These are phyloP conservation scores for Ormyrus labotus DNA, from an alignment of 2,888 invertebrate species.

Conservation along the genomic window DNA sequence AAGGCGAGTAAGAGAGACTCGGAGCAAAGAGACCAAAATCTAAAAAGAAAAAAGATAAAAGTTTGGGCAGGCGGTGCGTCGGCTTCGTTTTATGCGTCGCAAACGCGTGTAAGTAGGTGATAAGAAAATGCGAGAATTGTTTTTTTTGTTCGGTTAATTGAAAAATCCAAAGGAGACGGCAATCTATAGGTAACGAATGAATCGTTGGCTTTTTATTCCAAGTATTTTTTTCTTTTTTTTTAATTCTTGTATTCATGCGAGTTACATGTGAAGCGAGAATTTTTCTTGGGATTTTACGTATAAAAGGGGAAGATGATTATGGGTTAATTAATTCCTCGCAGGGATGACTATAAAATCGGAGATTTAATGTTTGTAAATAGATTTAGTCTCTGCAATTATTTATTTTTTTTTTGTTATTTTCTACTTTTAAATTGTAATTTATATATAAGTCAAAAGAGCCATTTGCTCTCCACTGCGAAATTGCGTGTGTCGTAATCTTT, in stretches of 20 bases:
- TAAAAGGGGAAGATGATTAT: slow-evolving; percentile 32
- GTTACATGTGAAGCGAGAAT: slow-evolving; percentile 7
- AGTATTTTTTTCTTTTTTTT: slow-evolving; percentile 38
- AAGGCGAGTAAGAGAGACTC: slow-evolving; percentile 7
- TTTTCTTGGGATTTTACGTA: slow-evolving; percentile 36
- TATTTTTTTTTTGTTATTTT: slow-evolving; percentile 65
- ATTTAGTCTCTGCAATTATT: slow-evolving; percentile 66
- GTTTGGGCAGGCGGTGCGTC: slow-evolving; percentile 25
- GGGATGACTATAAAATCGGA: slow-evolving; percentile 53
- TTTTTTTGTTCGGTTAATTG: slow-evolving; percentile 26
- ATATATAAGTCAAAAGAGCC: slow-evolving; percentile 51
- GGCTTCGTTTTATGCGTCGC: slow-evolving; percentile 28
- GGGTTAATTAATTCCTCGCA: slow-evolving; percentile 51
- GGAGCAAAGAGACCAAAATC: slow-evolving; percentile 5
- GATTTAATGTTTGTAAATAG: slow-evolving; percentile 66
- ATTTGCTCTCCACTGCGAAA: slow-evolving; percentile 47
- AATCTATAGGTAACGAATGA: slow-evolving; percentile 27
- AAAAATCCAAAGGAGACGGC: slow-evolving; percentile 14
- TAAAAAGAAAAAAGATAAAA: background rate
- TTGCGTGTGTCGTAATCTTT: slow-evolving; percentile 58
- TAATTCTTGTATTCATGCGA: slow-evolving; percentile 26
- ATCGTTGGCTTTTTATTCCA: slow-evolving; percentile 43
- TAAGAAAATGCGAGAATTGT: slow-evolving; percentile 30
- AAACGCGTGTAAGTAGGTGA: slow-evolving; percentile 31
- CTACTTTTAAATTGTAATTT: slow-evolving; percentile 56